Evolutionary conservation across 2,888 invertebrate species (phyloP), one percentile per base, ranked within the genome.

Genomic region (Reticulitermes lucifugus): DNA sequence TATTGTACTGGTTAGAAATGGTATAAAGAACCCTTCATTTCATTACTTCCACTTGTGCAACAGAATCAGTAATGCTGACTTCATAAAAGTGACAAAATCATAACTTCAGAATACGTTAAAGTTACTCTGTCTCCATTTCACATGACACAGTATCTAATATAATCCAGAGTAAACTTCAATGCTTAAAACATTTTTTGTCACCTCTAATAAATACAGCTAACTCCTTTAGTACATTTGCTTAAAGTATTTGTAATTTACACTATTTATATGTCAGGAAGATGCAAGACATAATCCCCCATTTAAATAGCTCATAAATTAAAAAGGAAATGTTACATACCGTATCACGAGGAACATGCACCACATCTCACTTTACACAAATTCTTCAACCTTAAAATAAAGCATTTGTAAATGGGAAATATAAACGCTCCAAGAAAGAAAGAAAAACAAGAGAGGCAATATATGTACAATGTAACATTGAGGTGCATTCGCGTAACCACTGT

Each of bases 1-100:
- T 81, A 80, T 21, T 60, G 59, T 80, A 80, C 41, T 80, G 43
- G 22, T 81, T 81, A 60, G 29, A 43, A 65, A 65, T 43, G 41
- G 6, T 59, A 43, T 35, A 3, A 41, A 75, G 43, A 41, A 51
- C n/a, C 43, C 77, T 46, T 77, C n/a, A 65, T 25, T 25, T 65
- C 7, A 7, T 25, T 65, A 25, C 25, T 65, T 65, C n/a, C 25
- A 65, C 65, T n/a, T 5, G 14, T 65, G n/a, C n/a, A n/a, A 65
- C n/a, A 65, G 7, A 65, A 65, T 12, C 25, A 25, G 5, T n/a
- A 77, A 10, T 77, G n/a, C n/a, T 77, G 9, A 46, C n/a, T 25
- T 25, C n/a, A 65, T 12, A n/a, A 65, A 65, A 65, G 65, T 65
- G 46, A n/a, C 77, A 77, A 46, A 77, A 51, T 75, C n/a, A 29